Percentiles rank a stretch among this genome's conserved stretches.
phyloP scores from a whole-genome alignment of 2,888 invertebrate genomes.

The Argyra leucocephala region DNA sequence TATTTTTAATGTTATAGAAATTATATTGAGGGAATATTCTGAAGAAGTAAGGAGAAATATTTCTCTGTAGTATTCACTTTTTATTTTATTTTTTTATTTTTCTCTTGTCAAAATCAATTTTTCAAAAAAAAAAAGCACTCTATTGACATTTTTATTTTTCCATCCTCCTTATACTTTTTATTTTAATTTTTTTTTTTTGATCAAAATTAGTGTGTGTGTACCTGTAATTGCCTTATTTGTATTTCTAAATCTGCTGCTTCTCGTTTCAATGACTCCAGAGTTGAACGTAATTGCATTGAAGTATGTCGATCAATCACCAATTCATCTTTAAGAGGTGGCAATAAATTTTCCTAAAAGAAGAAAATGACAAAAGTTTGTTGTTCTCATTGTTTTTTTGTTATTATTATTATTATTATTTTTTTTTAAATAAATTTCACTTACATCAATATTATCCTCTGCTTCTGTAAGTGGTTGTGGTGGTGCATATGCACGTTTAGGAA shows the following conservation, averaged over 20 bases:
- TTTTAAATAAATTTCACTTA: constrained; percentile 34
- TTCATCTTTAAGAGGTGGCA: constrained; percentile 71
- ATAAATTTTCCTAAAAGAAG: constrained; percentile 53
- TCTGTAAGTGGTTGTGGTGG: constrained; percentile 59
- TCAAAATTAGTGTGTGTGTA: too few species aligned
- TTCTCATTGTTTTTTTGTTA: constrained; percentile 11
- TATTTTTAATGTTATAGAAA: too few species aligned
- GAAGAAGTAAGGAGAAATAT: too few species aligned
- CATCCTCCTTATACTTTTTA: not conserved
- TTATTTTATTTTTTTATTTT: too few species aligned
- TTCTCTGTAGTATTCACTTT: too few species aligned
- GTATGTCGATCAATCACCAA: constrained; percentile 70
- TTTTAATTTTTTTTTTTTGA: not conserved
- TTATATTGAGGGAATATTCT: too few species aligned
- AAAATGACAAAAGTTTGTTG: constrained; percentile 12
- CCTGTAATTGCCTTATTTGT: constrained; percentile 75
- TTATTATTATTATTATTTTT: not conserved
- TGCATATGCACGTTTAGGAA: constrained; percentile 48
- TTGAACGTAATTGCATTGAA: constrained; percentile 60
- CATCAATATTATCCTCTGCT: constrained; percentile 44
- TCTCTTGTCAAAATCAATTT: too few species aligned
- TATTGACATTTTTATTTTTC: constrained; percentile 12
- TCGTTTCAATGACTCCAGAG: constrained; percentile 68
- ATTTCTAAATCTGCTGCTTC: constrained; percentile 75
- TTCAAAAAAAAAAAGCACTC: too few species aligned